Evolutionary conservation across 2,797 vertebrate genomes (phyloP), one percentile per base, ranked within the genome.

Genomic region (Discoglossus pictus): DNA sequence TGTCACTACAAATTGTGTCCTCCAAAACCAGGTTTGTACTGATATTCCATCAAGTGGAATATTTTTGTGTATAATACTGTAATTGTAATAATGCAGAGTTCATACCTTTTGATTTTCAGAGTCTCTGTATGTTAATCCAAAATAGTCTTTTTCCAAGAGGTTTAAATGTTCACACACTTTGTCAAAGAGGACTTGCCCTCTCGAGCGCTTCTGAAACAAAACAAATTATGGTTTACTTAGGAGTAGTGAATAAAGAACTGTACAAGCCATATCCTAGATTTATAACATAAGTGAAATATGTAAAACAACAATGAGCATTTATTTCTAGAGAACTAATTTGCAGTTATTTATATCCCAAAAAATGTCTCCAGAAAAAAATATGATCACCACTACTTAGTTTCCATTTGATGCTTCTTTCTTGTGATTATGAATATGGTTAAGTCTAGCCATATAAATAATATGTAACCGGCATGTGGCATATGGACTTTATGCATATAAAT

Each of bases 101-200:
- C 13, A 78, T 83, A 98, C 97, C 94, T 97, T 99, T 80, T 98
- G 96, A 77, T 93, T 95, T 78, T 99, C 96, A 10, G 92, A 80
- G 68, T 99, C 97, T 76, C 91, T 89, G 85, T 94, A 92, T 0
- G 94, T 93, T 68, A 99, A 86, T 18, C 97, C 96, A 48, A 96
- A 99, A 79, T 99, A 99, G 80, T 99, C 97, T 80, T 89, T 98
- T 84, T 99, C 97, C 84, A 99, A 82, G 20, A 99, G 90, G 76
- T 99, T 99, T 75, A 99, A 92, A 77, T 98, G 96, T 42, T 97
- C 95, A 0, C 97, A 99, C 2, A 99, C 90, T 90, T 95, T 98
- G 78, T 96, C 94, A 1, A 98, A 93, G 1, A 99, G 86, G 52
- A 93, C 75, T 65, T 98, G 96, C 50, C 95, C 96, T 79, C 83